Evolutionary conservation across 2,113 vertebrate species (phyloP).

Genomic region (Anolis carolinensis): DNA sequence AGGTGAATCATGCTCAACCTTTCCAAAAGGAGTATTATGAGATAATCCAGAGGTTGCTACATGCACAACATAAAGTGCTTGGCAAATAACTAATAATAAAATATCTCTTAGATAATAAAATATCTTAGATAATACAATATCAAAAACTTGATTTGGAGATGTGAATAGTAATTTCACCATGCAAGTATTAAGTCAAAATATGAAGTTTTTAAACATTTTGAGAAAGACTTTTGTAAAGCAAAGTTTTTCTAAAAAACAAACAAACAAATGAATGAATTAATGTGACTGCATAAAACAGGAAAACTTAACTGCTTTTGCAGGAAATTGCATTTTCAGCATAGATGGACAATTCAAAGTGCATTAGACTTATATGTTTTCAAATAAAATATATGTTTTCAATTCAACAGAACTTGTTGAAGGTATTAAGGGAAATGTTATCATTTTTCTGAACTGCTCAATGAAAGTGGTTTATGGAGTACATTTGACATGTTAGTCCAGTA

Average conservation of each 20-base stretch:
- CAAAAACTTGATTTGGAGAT: too few relatives aligned
- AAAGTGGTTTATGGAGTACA: not conserved
- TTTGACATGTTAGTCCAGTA: not conserved
- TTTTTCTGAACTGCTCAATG: not conserved
- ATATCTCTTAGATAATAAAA: not conserved
- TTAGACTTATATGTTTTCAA: too few relatives aligned
- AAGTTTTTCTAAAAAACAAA: not conserved
- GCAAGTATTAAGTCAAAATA: too few relatives aligned
- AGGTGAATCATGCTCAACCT: not conserved
- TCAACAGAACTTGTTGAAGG: not conserved
- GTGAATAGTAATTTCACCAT: too few relatives aligned
- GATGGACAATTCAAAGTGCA: not conserved
- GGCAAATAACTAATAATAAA: not conserved
- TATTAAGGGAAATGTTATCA: not conserved
- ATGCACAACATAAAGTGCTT: not conserved
- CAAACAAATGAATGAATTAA: not conserved
- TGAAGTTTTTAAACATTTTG: too few relatives aligned
- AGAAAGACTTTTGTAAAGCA: not conserved
- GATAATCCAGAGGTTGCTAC: not conserved
- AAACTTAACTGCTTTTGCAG: not conserved
- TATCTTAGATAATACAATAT: too few relatives aligned
- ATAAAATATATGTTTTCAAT: not conserved
- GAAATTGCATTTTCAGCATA: not conserved
- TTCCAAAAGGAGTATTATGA: not conserved
- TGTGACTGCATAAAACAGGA: not conserved